Evolutionary conservation across 2,888 invertebrate genomes (phyloP).

Genomic region (Eurytoma californica): DNA sequence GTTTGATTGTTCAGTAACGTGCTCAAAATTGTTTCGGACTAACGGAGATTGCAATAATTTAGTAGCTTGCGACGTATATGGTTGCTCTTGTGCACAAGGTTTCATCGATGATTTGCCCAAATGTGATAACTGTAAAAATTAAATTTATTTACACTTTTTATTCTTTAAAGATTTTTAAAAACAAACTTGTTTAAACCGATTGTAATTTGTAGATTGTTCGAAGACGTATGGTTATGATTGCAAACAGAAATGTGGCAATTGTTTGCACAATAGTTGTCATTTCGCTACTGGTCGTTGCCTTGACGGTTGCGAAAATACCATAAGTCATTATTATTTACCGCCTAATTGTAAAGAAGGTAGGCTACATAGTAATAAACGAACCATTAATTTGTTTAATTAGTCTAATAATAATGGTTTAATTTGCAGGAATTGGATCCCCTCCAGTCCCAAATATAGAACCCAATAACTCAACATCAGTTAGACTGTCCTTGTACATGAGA

Average conservation of each 20-base stretch:
- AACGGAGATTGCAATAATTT: conserved; percentile 46
- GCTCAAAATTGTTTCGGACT: conserved; percentile 38
- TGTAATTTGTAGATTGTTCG: conserved; percentile 57
- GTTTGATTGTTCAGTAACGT: conserved; percentile 53
- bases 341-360: conserved; percentile 63
- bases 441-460: conserved; percentile 42
- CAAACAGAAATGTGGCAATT: conserved; percentile 60
- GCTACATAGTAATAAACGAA: not conserved
- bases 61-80: conserved; percentile 57
- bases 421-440: conserved; percentile 45
- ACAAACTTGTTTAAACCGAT: not conserved
- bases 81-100: conserved; percentile 62
- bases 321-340: conserved; percentile 41
- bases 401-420: not conserved
- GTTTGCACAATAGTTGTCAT: conserved; percentile 53
- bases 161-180: not conserved
- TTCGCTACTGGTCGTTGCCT: conserved; percentile 58
- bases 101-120: conserved; percentile 13
- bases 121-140: conserved; percentile 57
- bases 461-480: conserved; percentile 52
- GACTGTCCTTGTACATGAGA: conserved; percentile 36
- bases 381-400: no score
- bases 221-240: conserved; percentile 64
- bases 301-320: conserved; percentile 52
- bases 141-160: not conserved